These are phyloP conservation scores for Nipponia nippon DNA, from an alignment of 2,113 vertebrate genomes.

Conservation along the genomic window DNA sequence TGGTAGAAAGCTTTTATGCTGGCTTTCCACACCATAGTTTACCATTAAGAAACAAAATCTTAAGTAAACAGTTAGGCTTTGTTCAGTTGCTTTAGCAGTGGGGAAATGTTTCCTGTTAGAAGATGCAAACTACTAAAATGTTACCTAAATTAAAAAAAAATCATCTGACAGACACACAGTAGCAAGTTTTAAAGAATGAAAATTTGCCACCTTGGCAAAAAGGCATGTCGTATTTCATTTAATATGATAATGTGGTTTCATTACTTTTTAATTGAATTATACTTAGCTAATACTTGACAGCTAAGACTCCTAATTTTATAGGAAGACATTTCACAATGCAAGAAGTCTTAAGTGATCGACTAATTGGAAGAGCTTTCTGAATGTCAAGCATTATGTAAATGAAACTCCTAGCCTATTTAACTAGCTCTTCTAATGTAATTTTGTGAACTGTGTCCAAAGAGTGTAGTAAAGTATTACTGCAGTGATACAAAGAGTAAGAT, in stretches of 20 bases:
- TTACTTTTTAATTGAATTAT: constrained; percentile 59
- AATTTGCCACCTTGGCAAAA: constrained; percentile 12
- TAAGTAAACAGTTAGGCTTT: background rate
- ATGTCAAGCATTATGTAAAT: constrained; percentile 39
- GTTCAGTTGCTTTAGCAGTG: background rate
- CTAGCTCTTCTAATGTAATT: background rate
- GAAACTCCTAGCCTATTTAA: constrained; percentile 14
- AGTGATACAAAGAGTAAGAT: background rate
- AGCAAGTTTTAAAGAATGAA: background rate
- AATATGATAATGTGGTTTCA: constrained; percentile 45
- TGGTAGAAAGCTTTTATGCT: background rate
- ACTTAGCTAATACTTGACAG: constrained; percentile 35
- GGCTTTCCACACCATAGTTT: background rate
- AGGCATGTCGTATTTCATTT: constrained; percentile 22
- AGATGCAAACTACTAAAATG: background rate
- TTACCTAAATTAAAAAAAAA: background rate
- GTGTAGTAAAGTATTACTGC: background rate
- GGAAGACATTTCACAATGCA: constrained; percentile 4
- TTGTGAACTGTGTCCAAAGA: constrained; percentile 19
- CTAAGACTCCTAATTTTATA: background rate
- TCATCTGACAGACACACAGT: background rate
- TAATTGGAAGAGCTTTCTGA: constrained; percentile 20
- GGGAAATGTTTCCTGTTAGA: background rate
- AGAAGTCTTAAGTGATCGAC: background rate
- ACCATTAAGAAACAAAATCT: background rate